phyloP scores from a whole-genome alignment of 2,888 invertebrate species.

The Cheilosia vernalis region DNA sequence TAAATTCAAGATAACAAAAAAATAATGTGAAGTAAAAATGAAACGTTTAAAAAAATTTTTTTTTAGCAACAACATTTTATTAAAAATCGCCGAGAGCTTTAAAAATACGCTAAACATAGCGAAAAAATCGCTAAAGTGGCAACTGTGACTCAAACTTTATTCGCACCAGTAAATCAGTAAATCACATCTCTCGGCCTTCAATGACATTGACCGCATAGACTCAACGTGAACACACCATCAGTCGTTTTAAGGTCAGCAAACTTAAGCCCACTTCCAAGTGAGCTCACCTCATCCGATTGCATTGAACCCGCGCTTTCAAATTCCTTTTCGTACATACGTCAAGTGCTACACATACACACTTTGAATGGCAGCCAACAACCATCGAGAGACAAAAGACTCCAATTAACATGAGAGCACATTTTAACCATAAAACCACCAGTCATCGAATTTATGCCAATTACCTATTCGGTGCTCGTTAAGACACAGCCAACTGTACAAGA shows the following conservation, averaged over 20 bases:
- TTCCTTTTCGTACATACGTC: slow-evolving; percentile 21
- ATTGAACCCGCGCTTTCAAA: slow-evolving; percentile 43
- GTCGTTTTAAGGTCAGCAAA: slow-evolving; percentile 33
- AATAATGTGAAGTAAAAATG: no score
- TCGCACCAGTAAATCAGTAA: slow-evolving; percentile 29
- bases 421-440: slow-evolving; percentile 43
- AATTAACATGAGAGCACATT: slow-evolving; percentile 68
- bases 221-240: background rate
- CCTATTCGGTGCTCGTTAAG: slow-evolving; percentile 18
- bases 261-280: slow-evolving; percentile 11
- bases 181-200: slow-evolving; percentile 26
- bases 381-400: slow-evolving; percentile 59
- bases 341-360: slow-evolving; percentile 44
- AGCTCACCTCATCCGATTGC: slow-evolving; percentile 18
- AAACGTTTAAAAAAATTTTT: no score
- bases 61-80: no score
- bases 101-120: no score
- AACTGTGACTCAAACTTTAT: no score
- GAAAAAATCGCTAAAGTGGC: no score
- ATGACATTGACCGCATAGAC: slow-evolving; percentile 41
- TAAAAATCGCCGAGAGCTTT: no score
- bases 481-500: slow-evolving; percentile 11
- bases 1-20: no score
- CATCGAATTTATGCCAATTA: slow-evolving; percentile 67
- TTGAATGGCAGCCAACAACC: slow-evolving; percentile 69